phyloP scores from a whole-genome alignment of 1,140 invertebrate species.

The Steinernema feltiae region DNA sequence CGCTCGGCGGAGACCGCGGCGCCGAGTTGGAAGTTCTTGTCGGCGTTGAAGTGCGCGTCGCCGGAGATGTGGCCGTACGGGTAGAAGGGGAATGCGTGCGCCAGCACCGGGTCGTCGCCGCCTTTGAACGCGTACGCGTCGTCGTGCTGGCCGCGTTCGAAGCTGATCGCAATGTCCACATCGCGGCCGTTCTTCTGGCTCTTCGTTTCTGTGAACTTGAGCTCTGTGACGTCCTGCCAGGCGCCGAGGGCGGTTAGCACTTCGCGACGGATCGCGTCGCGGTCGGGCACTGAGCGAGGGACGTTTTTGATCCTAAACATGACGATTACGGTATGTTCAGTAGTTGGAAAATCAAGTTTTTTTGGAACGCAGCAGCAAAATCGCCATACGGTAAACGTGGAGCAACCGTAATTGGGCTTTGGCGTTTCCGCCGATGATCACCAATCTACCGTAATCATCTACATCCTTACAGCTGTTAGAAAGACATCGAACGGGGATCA shows the following conservation, averaged over 20 bases:
- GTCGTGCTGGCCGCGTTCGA: background rate
- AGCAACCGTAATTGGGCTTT: too few relatives aligned
- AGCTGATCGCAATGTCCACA: background rate
- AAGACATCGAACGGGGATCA: too few relatives aligned
- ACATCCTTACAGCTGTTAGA: too few relatives aligned
- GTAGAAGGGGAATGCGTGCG: slow-evolving; percentile 2
- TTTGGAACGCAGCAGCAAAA: background rate
- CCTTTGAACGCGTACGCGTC: background rate
- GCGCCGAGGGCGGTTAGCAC: background rate
- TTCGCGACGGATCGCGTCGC: background rate
- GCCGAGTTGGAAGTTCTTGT: background rate
- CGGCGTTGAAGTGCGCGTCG: background rate
- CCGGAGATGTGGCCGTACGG: background rate
- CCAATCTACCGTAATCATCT: too few relatives aligned
- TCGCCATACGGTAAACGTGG: too few relatives aligned
- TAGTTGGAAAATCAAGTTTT: background rate
- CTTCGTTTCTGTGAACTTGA: background rate
- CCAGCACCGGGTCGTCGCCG: background rate
- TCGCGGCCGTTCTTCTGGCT: background rate
- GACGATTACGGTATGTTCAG: background rate
- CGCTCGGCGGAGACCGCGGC: background rate
- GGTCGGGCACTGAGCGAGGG: background rate
- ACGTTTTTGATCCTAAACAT: background rate
- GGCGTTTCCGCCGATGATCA: too few relatives aligned
- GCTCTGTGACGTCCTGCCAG: background rate